These are phyloP conservation scores for Lasius platythorax DNA, from an alignment of 2,888 invertebrate species.

Conservation along the genomic window DNA sequence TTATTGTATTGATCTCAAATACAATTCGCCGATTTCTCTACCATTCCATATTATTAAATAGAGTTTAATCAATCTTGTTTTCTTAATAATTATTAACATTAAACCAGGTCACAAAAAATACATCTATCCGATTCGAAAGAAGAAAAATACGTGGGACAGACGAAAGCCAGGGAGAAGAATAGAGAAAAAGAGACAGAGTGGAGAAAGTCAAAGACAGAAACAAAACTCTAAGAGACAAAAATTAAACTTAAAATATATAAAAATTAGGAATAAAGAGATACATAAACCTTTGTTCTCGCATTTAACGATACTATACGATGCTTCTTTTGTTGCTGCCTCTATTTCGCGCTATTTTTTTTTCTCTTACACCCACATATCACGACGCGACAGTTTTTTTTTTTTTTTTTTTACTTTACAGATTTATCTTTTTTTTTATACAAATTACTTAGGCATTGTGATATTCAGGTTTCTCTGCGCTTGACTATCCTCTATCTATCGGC, in stretches of 20 bases:
- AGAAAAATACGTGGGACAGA: constrained; percentile 41
- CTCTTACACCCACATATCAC: constrained; percentile 63
- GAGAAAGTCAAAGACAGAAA: constrained; percentile 12
- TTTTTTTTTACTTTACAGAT: constrained; percentile 75
- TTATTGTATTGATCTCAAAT: constrained; percentile 81
- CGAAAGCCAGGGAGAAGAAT: constrained; percentile 13
- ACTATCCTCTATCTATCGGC: constrained; percentile 53
- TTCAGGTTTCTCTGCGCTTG: constrained; percentile 69
- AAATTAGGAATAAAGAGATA: constrained; percentile 60
- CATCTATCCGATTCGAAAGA: constrained; percentile 69
- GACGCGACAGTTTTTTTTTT: constrained; percentile 54
- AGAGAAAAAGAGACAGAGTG: constrained; percentile 22
- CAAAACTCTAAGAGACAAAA: constrained; percentile 47
- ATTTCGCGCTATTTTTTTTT: constrained; percentile 51
- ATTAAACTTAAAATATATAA: constrained; percentile 57
- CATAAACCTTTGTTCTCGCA: constrained; percentile 56
- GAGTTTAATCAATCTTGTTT: constrained; percentile 75
- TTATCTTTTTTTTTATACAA: constrained; percentile 77
- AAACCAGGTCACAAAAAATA: constrained; percentile 82
- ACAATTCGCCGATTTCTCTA: constrained; percentile 78
- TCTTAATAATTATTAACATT: constrained; percentile 77
- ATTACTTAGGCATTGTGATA: constrained; percentile 80
- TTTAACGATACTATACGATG: constrained; percentile 62
- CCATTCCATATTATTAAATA: constrained; percentile 79
- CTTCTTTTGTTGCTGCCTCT: constrained; percentile 57